Percentiles rank a stretch among this genome's conserved stretches.
phyloP scores from a whole-genome alignment of 2,113 vertebrate genomes.

The Periophthalmodon schlosseri region DNA sequence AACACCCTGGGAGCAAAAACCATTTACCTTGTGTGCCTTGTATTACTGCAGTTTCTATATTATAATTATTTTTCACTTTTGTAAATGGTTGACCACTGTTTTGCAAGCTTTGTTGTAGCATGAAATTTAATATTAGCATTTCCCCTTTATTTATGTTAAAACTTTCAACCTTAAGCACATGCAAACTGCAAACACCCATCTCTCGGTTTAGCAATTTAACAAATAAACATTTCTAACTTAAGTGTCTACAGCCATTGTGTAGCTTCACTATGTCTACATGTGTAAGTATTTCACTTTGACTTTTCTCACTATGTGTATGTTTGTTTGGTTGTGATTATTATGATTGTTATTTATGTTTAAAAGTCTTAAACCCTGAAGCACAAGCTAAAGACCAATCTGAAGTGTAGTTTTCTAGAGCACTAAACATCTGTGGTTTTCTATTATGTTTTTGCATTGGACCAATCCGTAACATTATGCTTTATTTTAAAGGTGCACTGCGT shows the following conservation, averaged over 20 bases:
- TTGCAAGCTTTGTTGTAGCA: not conserved
- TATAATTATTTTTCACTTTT: not conserved
- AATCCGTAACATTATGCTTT: not conserved
- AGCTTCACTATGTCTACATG: not conserved
- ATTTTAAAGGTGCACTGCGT: not conserved
- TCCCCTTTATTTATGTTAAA: not conserved
- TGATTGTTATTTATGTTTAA: not conserved
- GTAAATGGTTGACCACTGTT: not conserved
- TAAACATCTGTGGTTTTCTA: not conserved
- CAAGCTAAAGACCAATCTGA: not conserved
- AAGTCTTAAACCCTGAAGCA: conserved; percentile 1
- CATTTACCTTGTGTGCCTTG: not conserved
- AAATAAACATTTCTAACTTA: too few relatives aligned
- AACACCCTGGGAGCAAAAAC: not conserved
- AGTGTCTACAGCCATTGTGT: not conserved
- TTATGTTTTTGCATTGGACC: not conserved
- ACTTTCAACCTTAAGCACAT: not conserved
- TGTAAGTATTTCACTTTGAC: not conserved
- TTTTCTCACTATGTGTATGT: not conserved
- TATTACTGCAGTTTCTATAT: not conserved
- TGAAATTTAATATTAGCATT: not conserved
- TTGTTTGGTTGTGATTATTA: not conserved
- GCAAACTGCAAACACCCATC: not conserved
- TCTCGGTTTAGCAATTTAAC: not conserved
- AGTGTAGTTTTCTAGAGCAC: not conserved